These are phyloP conservation scores for Eurystomus glaucurus DNA, from an alignment of 2,797 vertebrate genomes.

Conservation along the genomic window DNA sequence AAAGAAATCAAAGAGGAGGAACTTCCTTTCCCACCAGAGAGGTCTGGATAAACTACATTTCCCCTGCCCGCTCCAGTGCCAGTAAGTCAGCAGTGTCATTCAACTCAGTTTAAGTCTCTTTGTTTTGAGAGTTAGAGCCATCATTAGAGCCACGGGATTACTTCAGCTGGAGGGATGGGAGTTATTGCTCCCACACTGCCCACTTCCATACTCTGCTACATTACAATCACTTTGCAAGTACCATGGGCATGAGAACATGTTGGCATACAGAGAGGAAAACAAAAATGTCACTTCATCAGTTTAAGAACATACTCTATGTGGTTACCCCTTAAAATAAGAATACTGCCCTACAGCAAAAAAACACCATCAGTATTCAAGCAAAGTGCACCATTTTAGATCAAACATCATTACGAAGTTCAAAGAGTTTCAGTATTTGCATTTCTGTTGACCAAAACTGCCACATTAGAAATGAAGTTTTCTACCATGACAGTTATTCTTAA, in stretches of 20 bases:
- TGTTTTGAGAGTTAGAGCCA: neutral
- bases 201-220: neutral
- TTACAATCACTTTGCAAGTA: neutral
- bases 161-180: slow-evolving; percentile 29
- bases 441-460: neutral
- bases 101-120: neutral
- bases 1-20: neutral
- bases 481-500: neutral
- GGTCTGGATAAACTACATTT: neutral
- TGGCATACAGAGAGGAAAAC: neutral
- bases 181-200: neutral
- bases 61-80: neutral
- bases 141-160: neutral
- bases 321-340: neutral
- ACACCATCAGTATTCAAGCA: neutral
- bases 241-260: neutral
- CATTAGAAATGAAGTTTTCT: neutral
- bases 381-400: neutral
- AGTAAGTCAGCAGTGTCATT: neutral
- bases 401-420: neutral
- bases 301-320: neutral
- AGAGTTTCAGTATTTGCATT: neutral
- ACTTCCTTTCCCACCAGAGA: neutral
- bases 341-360: neutral
- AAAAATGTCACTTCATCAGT: neutral